A percentile compares a stretch with the other conserved stretches of the same genome.
Conservation (phyloP, 2,888 invertebrate genomes). For the Pomacea canaliculata region DNA sequence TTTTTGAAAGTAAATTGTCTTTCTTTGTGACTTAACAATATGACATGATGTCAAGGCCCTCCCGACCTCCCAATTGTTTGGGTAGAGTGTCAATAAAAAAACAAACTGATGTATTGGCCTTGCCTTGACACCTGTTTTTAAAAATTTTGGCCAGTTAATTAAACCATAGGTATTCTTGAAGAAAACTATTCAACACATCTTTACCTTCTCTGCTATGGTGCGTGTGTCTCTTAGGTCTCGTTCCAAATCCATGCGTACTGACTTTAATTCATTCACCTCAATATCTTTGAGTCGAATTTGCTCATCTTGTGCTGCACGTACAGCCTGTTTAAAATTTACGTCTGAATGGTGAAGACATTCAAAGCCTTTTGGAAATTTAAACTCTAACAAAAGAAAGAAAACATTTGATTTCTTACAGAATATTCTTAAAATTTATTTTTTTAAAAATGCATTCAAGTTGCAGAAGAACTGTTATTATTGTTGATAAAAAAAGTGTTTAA, state of each 20-base stretch:
- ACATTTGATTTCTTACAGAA: not conserved
- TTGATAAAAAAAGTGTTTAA: too few species aligned
- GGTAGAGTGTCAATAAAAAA: too few species aligned
- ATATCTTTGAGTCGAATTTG: conserved; percentile 64
- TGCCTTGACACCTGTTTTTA: too few species aligned
- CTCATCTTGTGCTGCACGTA: conserved; percentile 66
- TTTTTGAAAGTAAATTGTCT: too few species aligned
- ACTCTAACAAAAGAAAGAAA: not conserved
- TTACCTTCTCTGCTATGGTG: conserved; percentile 58
- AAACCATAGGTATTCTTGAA: too few species aligned
- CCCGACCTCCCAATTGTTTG: too few species aligned
- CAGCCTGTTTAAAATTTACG: conserved; percentile 43
- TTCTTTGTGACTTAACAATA: too few species aligned
- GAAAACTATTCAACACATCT: conserved; percentile 1
- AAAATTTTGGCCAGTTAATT: too few species aligned
- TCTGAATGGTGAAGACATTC: not conserved
- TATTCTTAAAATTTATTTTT: not conserved
- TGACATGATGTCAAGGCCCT: too few species aligned
- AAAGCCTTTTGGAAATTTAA: not conserved
- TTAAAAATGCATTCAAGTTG: not conserved
- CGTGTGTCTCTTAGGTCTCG: conserved; percentile 60
- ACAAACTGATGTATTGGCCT: too few species aligned
- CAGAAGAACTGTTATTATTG: too few species aligned
- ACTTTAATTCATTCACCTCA: conserved; percentile 65
- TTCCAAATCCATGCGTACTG: conserved; percentile 61